These are phyloP conservation scores for Ruditapes philippinarum DNA, from an alignment of 1,140 invertebrate genomes.

Conservation along the genomic window DNA sequence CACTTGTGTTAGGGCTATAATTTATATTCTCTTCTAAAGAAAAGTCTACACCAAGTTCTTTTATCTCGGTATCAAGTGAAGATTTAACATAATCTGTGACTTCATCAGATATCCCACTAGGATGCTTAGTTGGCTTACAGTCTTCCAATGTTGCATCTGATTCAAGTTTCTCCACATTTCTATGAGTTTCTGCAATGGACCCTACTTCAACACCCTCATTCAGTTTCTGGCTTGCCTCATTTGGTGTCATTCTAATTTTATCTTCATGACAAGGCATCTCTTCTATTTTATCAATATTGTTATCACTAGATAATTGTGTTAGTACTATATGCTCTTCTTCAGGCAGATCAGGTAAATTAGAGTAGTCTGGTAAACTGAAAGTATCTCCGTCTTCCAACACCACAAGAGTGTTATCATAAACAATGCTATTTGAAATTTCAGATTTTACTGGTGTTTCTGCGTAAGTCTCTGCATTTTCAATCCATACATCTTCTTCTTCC, in stretches of 20 bases:
- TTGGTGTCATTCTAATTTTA: not conserved
- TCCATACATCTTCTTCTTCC: not conserved
- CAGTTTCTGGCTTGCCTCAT: too few species aligned
- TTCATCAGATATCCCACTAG: too few species aligned
- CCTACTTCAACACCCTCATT: too few species aligned
- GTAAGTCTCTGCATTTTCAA: constrained; percentile 29
- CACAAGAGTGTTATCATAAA: not conserved
- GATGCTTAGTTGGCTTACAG: too few species aligned
- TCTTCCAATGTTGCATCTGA: too few species aligned
- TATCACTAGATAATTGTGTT: not conserved
- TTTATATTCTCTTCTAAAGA: not conserved
- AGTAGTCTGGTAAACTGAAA: not conserved
- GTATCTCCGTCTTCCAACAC: not conserved
- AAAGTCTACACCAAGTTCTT: not conserved
- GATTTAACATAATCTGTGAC: too few species aligned
- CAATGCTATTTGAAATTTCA: not conserved
- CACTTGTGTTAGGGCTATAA: not conserved
- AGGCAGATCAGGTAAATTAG: not conserved
- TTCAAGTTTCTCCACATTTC: too few species aligned
- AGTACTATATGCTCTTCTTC: not conserved
- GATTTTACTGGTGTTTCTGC: not conserved
- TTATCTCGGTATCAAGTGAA: not conserved
- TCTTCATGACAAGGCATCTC: not conserved
- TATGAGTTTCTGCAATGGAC: too few species aligned
- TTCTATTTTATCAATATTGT: not conserved